These are phyloP conservation scores for Cariama cristata DNA, from an alignment of 2,113 vertebrate species.

Conservation along the genomic window DNA sequence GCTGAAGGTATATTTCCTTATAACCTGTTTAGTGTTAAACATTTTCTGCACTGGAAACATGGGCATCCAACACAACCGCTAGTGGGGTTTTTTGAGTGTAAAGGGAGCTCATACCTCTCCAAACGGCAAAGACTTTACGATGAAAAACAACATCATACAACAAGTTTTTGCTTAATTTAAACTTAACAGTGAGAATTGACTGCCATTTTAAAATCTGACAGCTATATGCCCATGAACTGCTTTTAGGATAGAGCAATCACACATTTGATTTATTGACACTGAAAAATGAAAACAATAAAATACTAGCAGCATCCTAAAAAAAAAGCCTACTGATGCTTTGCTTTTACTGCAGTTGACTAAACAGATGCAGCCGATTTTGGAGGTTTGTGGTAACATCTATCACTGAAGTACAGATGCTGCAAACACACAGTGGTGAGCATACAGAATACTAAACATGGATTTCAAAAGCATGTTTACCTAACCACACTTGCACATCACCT, in stretches of 20 bases:
- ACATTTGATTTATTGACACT: not conserved
- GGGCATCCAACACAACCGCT: not conserved
- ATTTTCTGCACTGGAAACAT: not conserved
- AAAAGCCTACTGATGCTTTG: not conserved
- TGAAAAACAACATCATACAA: not conserved
- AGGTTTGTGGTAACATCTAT: constrained; percentile 53
- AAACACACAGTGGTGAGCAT: not conserved
- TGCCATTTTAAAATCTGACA: not conserved
- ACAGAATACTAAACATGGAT: constrained; percentile 50
- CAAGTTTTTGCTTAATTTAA: not conserved
- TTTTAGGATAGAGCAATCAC: not conserved
- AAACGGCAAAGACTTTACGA: not conserved
- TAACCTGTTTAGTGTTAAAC: not conserved
- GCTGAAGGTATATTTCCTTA: not conserved
- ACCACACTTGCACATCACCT: not conserved
- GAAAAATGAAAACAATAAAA: not conserved
- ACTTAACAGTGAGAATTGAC: not conserved
- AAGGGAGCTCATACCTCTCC: not conserved
- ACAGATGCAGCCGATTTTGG: constrained; percentile 43
- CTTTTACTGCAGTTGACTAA: constrained; percentile 30
- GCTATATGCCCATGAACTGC: not conserved
- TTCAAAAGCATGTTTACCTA: constrained; percentile 46
- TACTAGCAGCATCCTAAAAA: not conserved
- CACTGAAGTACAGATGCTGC: constrained; percentile 29
- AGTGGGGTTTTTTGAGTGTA: not conserved